phyloP scores from a whole-genome alignment of 2,797 vertebrate genomes.

The Ciconia nigra region DNA sequence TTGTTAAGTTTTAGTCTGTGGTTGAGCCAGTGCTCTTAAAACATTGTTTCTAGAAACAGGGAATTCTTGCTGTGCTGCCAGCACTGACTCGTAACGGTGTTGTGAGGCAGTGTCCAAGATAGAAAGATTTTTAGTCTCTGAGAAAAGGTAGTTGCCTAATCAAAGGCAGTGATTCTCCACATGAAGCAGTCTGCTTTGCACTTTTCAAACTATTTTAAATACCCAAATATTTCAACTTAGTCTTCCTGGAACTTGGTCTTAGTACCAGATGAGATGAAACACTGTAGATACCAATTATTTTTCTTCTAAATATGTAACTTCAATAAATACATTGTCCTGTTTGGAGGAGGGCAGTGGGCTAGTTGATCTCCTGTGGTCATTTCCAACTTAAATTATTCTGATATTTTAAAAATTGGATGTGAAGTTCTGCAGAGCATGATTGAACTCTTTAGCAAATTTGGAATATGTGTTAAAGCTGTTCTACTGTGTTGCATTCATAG shows the following conservation, averaged over 20 bases:
- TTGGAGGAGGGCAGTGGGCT: neutral
- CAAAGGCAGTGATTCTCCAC: neutral
- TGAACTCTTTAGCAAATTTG: neutral
- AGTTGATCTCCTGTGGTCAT: neutral
- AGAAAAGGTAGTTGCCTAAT: neutral
- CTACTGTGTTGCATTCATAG: conserved; percentile 65
- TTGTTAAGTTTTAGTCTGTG: neutral
- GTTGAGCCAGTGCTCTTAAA: neutral
- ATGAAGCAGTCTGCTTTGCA: neutral
- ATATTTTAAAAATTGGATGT: neutral
- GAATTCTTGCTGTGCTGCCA: neutral
- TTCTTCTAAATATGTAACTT: neutral
- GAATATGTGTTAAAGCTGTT: neutral
- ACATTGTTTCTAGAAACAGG: neutral
- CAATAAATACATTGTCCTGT: neutral
- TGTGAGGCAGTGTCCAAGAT: neutral
- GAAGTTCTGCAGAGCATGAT: neutral
- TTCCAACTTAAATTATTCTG: neutral
- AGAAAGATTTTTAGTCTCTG: neutral
- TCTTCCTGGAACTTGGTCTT: neutral
- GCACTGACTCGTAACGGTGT: fast-evolving
- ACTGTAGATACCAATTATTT: fast-evolving
- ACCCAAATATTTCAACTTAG: neutral
- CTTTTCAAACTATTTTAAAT: neutral
- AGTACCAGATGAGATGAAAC: neutral